Base-by-base conservation (phyloP, 2,797 vertebrate species). In the Ceyx erithaca region DNA sequence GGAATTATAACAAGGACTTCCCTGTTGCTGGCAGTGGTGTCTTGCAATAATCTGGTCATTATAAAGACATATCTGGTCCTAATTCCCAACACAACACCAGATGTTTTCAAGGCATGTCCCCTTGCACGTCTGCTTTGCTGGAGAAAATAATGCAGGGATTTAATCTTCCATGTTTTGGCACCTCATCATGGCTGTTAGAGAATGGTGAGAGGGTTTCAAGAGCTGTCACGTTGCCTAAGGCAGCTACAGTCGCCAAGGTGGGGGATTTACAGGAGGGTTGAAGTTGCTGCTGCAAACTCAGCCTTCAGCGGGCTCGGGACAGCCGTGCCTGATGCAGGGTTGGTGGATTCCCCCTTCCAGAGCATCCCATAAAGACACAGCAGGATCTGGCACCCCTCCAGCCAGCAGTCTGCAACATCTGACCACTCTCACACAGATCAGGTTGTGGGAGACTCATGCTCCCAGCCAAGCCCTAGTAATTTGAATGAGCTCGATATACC, bases 51-150 rank as follows among this genome's bases (percentile, higher is more conserved):
- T 96, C 89, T 80, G 81, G 9, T 35, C 54, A 58, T n/a, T 86
- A 81, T 91, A 80, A 83, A 94, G 82, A 81, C 69, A 8, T 95
- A 87, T 95, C 95, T 96, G 94, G 63, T 95, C 95, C 90, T 96
- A 87, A 95, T 96, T 97, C 90, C 91, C 72, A 95, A 57, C 64
- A 58, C 90, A 87, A 57, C 30, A 68, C 73, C 95, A 97, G 95
- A 97, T 97, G 96, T 94, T 97, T 95, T 93, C 61, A 83, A 91
- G 80, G 72, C 73, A 13, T 10, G 23, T 77, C 75, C 20, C 80
- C 35, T 41, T 16, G 52, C 49, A 62, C 91, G 69, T 14, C 52
- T 41, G 73, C 82, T 89, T 78, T 14, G 4, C 52, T 30, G 48
- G 80, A 89, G 51, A 80, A 20, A 26, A 17, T 16, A 68, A 68